Percentiles rank a stretch among this genome's conserved stretches.
Conservation (phyloP, 2,797 vertebrate species). For the Chaenodraco wilsoni region DNA sequence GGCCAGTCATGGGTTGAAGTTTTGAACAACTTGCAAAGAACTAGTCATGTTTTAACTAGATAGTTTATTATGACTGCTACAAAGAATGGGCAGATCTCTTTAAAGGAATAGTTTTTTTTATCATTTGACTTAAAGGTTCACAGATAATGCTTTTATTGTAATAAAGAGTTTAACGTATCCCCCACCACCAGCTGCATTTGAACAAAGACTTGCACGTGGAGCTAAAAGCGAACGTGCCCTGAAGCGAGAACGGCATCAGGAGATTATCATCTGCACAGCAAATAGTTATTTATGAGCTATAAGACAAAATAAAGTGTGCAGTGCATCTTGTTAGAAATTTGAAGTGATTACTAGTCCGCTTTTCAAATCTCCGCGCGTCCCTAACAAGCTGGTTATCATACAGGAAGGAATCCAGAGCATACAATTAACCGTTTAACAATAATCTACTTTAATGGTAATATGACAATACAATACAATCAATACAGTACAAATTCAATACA, state of each 20-base stretch:
- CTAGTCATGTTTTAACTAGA: no score
- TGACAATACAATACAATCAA: no score
- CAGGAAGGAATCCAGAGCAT: no score
- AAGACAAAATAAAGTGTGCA: neutral
- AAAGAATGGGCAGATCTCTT: neutral
- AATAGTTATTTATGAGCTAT: neutral
- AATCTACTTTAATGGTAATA: no score
- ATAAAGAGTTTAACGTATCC: neutral
- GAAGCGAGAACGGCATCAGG: slow-evolving; percentile 4
- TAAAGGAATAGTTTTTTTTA: neutral
- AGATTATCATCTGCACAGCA: slow-evolving; percentile 7
- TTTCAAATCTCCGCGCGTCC: no score
- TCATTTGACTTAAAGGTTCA: neutral
- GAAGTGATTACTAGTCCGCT: no score
- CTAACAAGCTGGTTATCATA: no score
- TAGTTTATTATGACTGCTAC: neutral
- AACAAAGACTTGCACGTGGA: slow-evolving; percentile 1
- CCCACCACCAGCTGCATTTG: slow-evolving; percentile 10
- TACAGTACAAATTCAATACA: no score
- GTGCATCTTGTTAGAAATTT: no score
- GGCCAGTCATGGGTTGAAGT: no score
- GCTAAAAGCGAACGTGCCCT: neutral
- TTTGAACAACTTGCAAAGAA: no score
- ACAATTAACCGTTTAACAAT: no score
- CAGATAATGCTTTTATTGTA: neutral